Evolutionary conservation across 1,140 invertebrate species (phyloP).

Genomic region (Pristionchus pacificus): DNA sequence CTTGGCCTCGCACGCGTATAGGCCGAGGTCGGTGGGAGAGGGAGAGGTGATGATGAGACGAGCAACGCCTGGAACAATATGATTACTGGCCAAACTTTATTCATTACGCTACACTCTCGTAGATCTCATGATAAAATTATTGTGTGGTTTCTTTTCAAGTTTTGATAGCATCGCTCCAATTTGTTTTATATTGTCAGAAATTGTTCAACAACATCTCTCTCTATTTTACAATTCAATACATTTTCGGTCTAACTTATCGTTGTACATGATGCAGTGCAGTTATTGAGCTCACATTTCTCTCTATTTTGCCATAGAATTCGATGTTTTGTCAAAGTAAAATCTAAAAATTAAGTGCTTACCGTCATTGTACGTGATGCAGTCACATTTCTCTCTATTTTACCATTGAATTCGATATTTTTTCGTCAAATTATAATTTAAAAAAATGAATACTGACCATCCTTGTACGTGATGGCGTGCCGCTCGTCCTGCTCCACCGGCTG

Average conservation of each 20-base stretch:
- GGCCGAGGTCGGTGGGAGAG: constrained; percentile 67
- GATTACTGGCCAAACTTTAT: too few relatives aligned
- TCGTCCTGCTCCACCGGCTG: constrained; percentile 57
- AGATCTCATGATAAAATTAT: background rate
- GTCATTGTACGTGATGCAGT: too few relatives aligned
- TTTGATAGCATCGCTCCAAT: background rate
- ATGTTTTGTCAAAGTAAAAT: background rate
- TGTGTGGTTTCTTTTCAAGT: background rate
- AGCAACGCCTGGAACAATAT: constrained; percentile 12
- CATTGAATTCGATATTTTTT: background rate
- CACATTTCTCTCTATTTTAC: too few relatives aligned
- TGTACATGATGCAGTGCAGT: too few relatives aligned
- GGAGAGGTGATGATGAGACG: constrained; percentile 46
- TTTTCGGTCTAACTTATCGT: too few relatives aligned
- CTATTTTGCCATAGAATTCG: background rate
- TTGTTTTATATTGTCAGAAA: too few relatives aligned
- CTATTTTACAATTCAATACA: too few relatives aligned
- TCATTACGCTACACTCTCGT: background rate
- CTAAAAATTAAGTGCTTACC: too few relatives aligned
- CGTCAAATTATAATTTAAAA: background rate
- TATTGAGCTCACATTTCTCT: background rate
- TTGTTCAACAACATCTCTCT: too few relatives aligned
- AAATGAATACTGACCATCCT: too few relatives aligned
- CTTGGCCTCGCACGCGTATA: constrained; percentile 89
- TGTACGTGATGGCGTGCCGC: constrained; percentile 28